Conservation (phyloP, 2,797 vertebrate species). For the Amphiprion clarkii region DNA sequence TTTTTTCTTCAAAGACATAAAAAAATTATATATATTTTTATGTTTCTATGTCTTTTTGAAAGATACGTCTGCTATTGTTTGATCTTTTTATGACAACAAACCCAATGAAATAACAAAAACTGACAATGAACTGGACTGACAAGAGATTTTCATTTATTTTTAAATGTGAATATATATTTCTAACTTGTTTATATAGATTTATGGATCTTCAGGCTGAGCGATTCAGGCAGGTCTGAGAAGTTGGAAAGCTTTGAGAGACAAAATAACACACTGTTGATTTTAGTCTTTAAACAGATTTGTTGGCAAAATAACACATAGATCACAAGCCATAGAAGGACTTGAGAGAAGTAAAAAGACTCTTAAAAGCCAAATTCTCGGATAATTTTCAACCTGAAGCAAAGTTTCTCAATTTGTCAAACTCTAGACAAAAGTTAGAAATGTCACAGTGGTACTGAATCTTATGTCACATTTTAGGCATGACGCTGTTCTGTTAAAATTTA, state of each 20-base stretch:
- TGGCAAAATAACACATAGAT: background rate
- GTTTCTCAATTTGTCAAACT: slow-evolving; percentile 2
- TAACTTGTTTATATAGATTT: background rate
- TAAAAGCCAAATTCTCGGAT: background rate
- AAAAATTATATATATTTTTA: no score
- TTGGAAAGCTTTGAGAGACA: no score
- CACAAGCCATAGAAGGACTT: background rate
- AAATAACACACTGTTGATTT: background rate
- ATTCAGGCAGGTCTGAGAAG: background rate
- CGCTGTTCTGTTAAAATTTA: background rate
- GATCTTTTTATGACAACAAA: background rate
- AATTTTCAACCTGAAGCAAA: background rate
- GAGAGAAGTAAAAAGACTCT: background rate
- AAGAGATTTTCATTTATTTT: background rate
- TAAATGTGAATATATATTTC: background rate
- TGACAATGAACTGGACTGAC: background rate
- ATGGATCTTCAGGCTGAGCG: background rate
- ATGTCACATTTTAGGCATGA: slow-evolving; percentile 8
- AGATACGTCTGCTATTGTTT: background rate
- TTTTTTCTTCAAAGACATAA: no score
- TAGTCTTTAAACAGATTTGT: slow-evolving; percentile 10
- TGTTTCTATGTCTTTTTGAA: slow-evolving; percentile 1
- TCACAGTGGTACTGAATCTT: background rate
- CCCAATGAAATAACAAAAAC: slow-evolving; percentile 5
- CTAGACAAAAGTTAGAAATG: slow-evolving; percentile 1